Evolutionary conservation across 1,140 invertebrate genomes (phyloP).

Genomic region (Eufriesea mexicana): DNA sequence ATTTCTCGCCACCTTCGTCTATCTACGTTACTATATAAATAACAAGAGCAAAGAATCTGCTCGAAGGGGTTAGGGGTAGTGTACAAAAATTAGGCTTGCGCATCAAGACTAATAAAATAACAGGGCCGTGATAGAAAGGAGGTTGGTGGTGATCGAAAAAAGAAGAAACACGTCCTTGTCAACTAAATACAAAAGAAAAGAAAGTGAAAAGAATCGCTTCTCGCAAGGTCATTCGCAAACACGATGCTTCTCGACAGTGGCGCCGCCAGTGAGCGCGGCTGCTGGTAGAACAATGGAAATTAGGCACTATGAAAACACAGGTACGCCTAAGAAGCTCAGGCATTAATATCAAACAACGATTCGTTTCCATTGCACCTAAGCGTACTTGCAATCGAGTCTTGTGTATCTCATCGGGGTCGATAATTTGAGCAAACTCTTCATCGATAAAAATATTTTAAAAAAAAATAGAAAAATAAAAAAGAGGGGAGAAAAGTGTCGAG

Average conservation of each 20-base stretch:
- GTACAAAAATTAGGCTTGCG: conserved; percentile 22
- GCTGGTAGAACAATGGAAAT: conserved; percentile 31
- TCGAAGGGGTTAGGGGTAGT: background rate
- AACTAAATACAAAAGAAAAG: background rate
- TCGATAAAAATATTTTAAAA: background rate
- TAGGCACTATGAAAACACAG: conserved; percentile 42
- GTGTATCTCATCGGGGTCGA: too few species aligned
- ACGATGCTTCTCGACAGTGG: conserved; percentile 29
- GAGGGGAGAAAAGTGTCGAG: too few species aligned
- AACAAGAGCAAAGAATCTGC: conserved; percentile 33
- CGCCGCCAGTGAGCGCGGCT: background rate
- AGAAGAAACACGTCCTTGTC: background rate
- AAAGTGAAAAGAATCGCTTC: background rate
- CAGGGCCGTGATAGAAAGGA: background rate
- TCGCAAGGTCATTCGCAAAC: conserved; percentile 37
- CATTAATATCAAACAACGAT: conserved; percentile 30
- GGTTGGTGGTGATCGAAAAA: background rate
- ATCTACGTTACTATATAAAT: conserved; percentile 47
- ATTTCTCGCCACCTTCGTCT: conserved; percentile 42
- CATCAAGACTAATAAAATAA: conserved; percentile 23
- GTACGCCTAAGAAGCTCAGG: conserved; percentile 48
- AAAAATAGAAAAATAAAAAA: background rate
- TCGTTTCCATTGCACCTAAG: conserved; percentile 51
- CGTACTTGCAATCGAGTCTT: conserved; percentile 9
- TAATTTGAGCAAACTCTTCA: background rate